Evolutionary conservation across 2,797 vertebrate genomes (phyloP), one percentile per base, ranked within the genome.

Genomic region (Apogon hyalosoma): DNA sequence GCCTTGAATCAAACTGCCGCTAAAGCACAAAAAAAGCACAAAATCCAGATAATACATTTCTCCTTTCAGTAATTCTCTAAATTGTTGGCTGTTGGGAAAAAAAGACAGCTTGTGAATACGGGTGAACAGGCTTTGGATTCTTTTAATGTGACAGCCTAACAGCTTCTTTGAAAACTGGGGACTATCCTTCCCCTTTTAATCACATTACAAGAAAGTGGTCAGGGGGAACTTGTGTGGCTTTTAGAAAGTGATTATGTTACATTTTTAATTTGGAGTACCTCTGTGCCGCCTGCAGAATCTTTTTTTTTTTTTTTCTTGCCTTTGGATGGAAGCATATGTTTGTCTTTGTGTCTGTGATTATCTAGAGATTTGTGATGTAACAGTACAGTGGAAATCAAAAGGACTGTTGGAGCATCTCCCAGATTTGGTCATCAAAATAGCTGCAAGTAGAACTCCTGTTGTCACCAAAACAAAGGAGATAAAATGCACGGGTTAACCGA

Each of bases 1-100:
- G 63, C 53, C 56, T 68, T 72, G 36, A 81, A 67, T 62, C 31
- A 58, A 75, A 70, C 43, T 39, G 41, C 36, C 21, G 41, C 19
- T 36, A 62, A 49, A 73, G 59, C 66, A 55, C 28, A 50, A 45
- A 24, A n/a, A 55, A 73, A 55, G 56, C 15, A 52, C 58, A 57
- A 52, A 69, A 62, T 67, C 42, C 64, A 70, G 13, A 85, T 64
- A 66, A 61, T 53, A 56, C 39, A 38, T 31, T 63, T 62, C 51
- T 46, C 18, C 19, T 65, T 54, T 69, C 55, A 73, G 61, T 77
- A 39, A 83, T 84, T 83, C 63, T 58, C 60, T 64, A 72, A 83
- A 87, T 75, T 63, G 69, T 61, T 53, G 52, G 47, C 52, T 59
- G 42, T 42, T 63, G 68, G 4, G 6, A 33, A 67, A 56, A 75